Conservation (phyloP, 1,140 invertebrate species). For the Tribolium madens region DNA sequence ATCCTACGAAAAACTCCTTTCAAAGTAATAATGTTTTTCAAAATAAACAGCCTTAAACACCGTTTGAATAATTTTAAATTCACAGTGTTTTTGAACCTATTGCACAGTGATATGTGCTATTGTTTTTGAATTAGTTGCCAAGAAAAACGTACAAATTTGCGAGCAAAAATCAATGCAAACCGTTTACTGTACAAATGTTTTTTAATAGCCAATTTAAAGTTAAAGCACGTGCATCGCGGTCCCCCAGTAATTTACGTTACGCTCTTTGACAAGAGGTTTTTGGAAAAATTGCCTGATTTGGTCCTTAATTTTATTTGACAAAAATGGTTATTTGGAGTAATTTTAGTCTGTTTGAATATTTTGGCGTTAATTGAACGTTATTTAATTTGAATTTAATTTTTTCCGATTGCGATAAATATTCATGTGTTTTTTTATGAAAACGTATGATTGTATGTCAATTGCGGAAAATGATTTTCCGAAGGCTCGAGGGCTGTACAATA, state of each 20-base stretch:
- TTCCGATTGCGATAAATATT: slow-evolving; percentile 9
- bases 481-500: background rate
- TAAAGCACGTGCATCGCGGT: slow-evolving; percentile 17
- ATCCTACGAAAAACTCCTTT: background rate
- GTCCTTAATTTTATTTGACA: slow-evolving; percentile 31
- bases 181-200: slow-evolving; percentile 19
- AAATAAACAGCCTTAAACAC: background rate
- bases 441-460: slow-evolving; percentile 21
- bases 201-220: slow-evolving; percentile 23
- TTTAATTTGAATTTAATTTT: slow-evolving; percentile 16
- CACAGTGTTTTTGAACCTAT: background rate
- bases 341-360: background rate
- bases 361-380: background rate
- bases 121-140: slow-evolving; percentile 3
- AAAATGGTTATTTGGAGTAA: slow-evolving; percentile 4
- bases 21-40: background rate
- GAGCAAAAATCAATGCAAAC: slow-evolving; percentile 26
- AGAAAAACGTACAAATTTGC: slow-evolving; percentile 15
- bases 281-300: slow-evolving; percentile 20
- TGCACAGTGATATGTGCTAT: background rate
- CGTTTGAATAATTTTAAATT: background rate
- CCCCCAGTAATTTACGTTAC: slow-evolving; percentile 28
- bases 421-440: slow-evolving; percentile 39
- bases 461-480: slow-evolving; percentile 25
- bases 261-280: slow-evolving; percentile 32